Percentiles rank a stretch among this genome's conserved stretches.
Conservation (phyloP, 2,113 vertebrate species). For the Clarias magur region DNA sequence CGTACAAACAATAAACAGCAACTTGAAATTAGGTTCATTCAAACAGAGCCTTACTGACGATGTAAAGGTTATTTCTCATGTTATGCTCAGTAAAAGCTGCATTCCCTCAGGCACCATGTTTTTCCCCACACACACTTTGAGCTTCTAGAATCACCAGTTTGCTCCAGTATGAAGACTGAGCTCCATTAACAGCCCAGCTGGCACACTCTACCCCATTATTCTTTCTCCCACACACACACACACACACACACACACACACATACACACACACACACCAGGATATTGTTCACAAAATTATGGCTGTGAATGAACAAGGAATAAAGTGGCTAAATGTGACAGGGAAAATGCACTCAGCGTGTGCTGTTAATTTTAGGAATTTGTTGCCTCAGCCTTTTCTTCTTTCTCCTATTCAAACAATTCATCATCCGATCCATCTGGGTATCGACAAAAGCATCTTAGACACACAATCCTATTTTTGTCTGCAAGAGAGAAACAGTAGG, state of each 20-base stretch:
- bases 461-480: conserved; percentile 37
- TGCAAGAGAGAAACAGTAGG: conserved; percentile 34
- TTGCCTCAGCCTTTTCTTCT: conserved; percentile 25
- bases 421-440: conserved; percentile 39
- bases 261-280: conserved; percentile 3
- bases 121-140: not conserved
- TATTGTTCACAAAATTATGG: not conserved
- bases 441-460: conserved; percentile 50
- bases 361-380: conserved; percentile 35
- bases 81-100: conserved; percentile 9
- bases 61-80: conserved; percentile 23
- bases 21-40: conserved; percentile 22
- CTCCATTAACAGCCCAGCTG: conserved; percentile 39
- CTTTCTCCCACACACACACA: not conserved
- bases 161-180: conserved; percentile 32
- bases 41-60: not conserved
- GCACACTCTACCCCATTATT: conserved; percentile 31
- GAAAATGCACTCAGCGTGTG: conserved; percentile 18
- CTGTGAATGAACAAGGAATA: conserved; percentile 2
- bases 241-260: not conserved
- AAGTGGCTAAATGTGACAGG: conserved; percentile 3
- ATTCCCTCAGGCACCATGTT: conserved; percentile 2
- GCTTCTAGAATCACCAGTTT: conserved; percentile 22
- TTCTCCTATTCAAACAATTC: conserved; percentile 43
- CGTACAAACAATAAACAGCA: conserved; percentile 30